A percentile compares a stretch with the other conserved stretches of the same genome.
Evolutionary conservation across 2,797 vertebrate species (phyloP).

Genomic region (Amniataba percoides): DNA sequence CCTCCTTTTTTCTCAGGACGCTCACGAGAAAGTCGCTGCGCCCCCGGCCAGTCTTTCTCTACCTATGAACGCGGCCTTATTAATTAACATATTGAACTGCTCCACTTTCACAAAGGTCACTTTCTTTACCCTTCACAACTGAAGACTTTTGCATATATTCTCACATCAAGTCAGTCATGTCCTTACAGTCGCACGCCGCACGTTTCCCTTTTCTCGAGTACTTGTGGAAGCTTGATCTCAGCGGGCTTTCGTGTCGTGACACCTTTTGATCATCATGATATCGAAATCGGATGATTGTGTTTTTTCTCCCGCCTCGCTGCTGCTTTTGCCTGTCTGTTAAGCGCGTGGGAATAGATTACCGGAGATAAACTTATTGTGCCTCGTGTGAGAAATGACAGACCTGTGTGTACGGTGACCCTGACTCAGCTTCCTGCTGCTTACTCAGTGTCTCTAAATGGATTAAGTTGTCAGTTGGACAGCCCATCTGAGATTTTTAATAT

Average conservation of each 20-base stretch:
- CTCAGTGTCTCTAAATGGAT: constrained; percentile 83
- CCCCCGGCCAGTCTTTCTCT: constrained; percentile 50
- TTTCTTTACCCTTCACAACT: constrained; percentile 50
- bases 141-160: constrained; percentile 44
- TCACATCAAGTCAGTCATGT: constrained; percentile 11
- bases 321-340: constrained; percentile 43
- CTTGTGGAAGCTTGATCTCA: constrained; percentile 14
- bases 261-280: constrained; percentile 51
- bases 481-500: constrained; percentile 84
- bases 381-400: constrained; percentile 70
- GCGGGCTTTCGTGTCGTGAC: constrained; percentile 19
- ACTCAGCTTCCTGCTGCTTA: constrained; percentile 76
- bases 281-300: constrained; percentile 39
- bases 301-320: constrained; percentile 20
- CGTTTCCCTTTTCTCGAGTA: constrained; percentile 16
- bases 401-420: constrained; percentile 73
- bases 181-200: neutral
- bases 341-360: constrained; percentile 58
- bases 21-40: constrained; percentile 41
- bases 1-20: constrained; percentile 13
- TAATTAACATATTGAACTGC: constrained; percentile 76
- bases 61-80: constrained; percentile 60
- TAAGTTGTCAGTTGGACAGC: constrained; percentile 83
- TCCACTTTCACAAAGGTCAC: constrained; percentile 67
- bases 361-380: constrained; percentile 70